Evolutionary conservation across 2,113 vertebrate genomes (phyloP), one percentile per base, ranked within the genome.

Genomic region (Prionailurus bengalensis): DNA sequence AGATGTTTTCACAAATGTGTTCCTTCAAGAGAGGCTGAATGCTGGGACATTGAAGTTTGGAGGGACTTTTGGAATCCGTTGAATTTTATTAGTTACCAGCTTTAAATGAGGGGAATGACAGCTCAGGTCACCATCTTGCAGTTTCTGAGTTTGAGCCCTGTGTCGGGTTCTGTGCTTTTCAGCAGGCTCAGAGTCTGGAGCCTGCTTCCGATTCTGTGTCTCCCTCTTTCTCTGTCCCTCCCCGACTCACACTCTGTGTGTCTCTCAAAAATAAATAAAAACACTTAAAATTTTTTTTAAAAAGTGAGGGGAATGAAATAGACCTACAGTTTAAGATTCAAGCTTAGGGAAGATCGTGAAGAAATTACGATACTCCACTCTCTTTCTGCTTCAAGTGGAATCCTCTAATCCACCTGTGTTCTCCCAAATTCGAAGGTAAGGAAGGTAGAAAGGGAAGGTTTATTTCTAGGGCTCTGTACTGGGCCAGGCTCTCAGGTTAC

Each of bases 41-140:
- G 21, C 61, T n/a, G 71, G 76, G 42, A 42, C 51, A 4, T 76
- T 82, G 48, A 71, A 91, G 36, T 80, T 95, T 93, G 19, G 13
- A 86, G 80, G 55, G n/a, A 83, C 31, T 96, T 94, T 63, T 55
- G 68, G 79, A 87, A 83, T 96, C 9, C 39, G 93, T 87, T 96
- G 31, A 78, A 61, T 96, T 97, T 96, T 94, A 19, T 91, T 63
- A 73, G 73, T 96, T 89, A 85, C 13, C 42, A 86, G 42, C 36
- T 94, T 94, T 55, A 94, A 68, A 33, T 61, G 51, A 82, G 58
- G 73, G 80, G 36, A 78, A 45, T 55, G 86, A 94, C 45, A 45
- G 8, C 45, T 45, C 7, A 45, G 45, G 45, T 45, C 45, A 45
- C 45, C 45, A 45, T 45, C 45, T 45, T 45, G 45, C 45, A 45